Evolutionary conservation across 2,888 invertebrate species (phyloP).

Genomic region (Cantharis flavilabris): DNA sequence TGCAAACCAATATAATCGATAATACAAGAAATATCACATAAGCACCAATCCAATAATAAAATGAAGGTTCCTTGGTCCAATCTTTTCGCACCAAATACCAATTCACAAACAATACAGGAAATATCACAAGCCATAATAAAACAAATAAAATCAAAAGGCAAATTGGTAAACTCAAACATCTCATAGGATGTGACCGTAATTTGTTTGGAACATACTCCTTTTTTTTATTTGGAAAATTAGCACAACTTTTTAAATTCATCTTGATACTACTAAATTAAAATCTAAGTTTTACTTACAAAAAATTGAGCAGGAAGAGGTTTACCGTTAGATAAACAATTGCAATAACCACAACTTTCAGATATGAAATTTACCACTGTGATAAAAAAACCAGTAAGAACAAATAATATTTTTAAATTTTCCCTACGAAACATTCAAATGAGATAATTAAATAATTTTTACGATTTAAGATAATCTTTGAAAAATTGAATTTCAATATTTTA

Average conservation of each 20-base stretch:
- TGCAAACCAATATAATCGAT: slow-evolving; percentile 5
- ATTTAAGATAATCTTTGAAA: no score
- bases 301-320: not conserved
- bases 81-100: not conserved
- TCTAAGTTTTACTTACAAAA: not conserved
- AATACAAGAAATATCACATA: slow-evolving; percentile 19
- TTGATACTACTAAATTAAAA: not conserved
- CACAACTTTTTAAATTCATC: slow-evolving; percentile 21
- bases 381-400: not conserved
- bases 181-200: slow-evolving; percentile 16
- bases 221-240: not conserved
- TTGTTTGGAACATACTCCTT: slow-evolving; percentile 11
- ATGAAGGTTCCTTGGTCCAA: slow-evolving; percentile 14
- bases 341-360: not conserved
- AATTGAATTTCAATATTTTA: no score
- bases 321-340: not conserved
- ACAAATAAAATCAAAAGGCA: slow-evolving; percentile 11
- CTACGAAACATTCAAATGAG: no score
- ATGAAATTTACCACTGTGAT: not conserved
- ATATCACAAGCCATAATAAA: slow-evolving; percentile 19
- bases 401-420: not conserved
- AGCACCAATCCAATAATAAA: slow-evolving; percentile 15
- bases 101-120: slow-evolving; percentile 14
- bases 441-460: no score
- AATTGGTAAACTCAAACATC: slow-evolving; percentile 17